Conservation (phyloP, 2,888 invertebrate genomes). For the Rhagium mordax region DNA sequence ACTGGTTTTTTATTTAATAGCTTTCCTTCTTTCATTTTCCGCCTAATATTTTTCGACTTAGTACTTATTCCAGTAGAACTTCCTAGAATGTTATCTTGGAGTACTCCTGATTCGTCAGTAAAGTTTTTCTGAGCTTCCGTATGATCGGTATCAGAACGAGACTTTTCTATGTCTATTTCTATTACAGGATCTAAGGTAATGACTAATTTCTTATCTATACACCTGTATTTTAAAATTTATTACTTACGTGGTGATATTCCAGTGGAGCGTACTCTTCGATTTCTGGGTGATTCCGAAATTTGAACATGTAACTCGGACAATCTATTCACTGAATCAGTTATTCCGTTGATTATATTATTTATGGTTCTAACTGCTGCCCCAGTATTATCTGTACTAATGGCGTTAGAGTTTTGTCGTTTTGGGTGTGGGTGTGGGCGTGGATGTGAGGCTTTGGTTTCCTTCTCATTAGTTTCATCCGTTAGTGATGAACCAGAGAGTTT, state of each 20-base stretch:
- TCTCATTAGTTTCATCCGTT: conserved; percentile 27
- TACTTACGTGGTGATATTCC: conserved; percentile 37
- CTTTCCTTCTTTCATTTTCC: conserved; percentile 34
- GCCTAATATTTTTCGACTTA: conserved; percentile 38
- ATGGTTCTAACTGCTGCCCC: conserved; percentile 66
- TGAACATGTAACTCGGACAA: conserved; percentile 62
- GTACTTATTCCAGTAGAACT: conserved; percentile 1
- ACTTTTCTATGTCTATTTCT: conserved; percentile 3
- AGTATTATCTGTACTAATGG: conserved; percentile 63
- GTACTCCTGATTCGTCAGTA: conserved; percentile 5
- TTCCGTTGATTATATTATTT: conserved; percentile 66
- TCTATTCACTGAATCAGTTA: conserved; percentile 66
- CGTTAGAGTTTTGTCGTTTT: conserved; percentile 59
- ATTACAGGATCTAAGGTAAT: conserved; percentile 15
- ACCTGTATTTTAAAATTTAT: neutral
- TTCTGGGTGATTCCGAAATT: conserved; percentile 51
- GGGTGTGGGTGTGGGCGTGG: conserved; percentile 25
- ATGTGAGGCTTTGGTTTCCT: conserved; percentile 20
- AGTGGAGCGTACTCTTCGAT: conserved; percentile 20
- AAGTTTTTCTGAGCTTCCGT: neutral
- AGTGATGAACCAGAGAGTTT: conserved; percentile 27
- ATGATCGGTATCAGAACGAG: conserved; percentile 7
- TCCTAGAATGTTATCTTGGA: neutral
- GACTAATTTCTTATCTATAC: neutral
- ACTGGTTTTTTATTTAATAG: conserved; percentile 22